Evolutionary conservation across 2,797 vertebrate species (phyloP).

Genomic region (Eulemur rubriventer): DNA sequence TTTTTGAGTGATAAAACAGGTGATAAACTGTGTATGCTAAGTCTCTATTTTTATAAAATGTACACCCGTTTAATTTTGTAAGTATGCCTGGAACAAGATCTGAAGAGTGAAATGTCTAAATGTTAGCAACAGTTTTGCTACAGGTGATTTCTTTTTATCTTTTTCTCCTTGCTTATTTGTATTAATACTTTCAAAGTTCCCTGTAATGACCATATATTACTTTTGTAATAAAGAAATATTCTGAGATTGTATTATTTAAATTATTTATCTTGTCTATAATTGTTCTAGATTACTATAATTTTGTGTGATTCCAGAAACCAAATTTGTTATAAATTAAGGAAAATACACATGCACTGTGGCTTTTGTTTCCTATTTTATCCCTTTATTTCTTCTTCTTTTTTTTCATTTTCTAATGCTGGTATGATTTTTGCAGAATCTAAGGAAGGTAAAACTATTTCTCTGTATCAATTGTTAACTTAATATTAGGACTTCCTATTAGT

Average conservation of each 20-base stretch:
- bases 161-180: constrained; percentile 26
- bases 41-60: neutral
- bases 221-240: constrained; percentile 22
- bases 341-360: neutral
- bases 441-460: neutral
- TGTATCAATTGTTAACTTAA: neutral
- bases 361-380: neutral
- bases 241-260: neutral
- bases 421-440: neutral
- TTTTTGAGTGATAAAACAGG: neutral
- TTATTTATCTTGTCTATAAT: neutral
- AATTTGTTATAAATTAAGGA: neutral
- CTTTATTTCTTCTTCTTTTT: neutral
- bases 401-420: neutral
- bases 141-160: neutral
- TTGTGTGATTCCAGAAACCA: neutral
- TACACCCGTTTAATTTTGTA: neutral
- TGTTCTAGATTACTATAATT: neutral
- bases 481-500: neutral
- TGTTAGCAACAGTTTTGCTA: neutral
- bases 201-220: neutral
- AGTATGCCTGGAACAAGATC: neutral
- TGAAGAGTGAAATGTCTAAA: neutral
- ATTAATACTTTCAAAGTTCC: neutral
- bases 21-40: neutral